Percentiles rank a stretch among this genome's conserved stretches.
phyloP scores from a whole-genome alignment of 2,888 invertebrate species.

The Alviniconcha strummeri region DNA sequence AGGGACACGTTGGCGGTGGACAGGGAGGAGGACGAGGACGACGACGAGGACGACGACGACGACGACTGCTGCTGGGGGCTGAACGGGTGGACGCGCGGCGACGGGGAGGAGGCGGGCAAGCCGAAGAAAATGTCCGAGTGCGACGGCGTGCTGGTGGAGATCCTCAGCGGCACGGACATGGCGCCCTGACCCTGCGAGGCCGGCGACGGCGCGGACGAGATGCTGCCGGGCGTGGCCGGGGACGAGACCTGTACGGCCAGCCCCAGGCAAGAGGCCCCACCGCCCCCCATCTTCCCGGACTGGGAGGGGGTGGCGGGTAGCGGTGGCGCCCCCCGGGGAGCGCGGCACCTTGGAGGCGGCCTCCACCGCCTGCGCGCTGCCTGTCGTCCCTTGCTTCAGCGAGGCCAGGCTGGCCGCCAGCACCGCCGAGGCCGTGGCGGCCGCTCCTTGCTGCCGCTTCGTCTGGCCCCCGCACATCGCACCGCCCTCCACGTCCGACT shows the following conservation, averaged over 20 bases:
- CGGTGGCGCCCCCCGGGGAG: background rate
- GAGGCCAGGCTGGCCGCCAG: slow-evolving; percentile 18
- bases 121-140: slow-evolving; percentile 35
- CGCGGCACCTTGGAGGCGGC: too few species aligned
- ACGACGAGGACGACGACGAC: slow-evolving; percentile 9
- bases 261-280: background rate
- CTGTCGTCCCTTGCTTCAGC: slow-evolving; percentile 5
- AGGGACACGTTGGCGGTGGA: background rate
- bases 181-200: slow-evolving; percentile 10
- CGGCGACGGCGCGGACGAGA: background rate
- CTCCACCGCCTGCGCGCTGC: background rate
- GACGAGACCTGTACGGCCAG: slow-evolving; percentile 23
- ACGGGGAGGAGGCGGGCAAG: slow-evolving; percentile 39
- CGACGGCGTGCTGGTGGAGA: slow-evolving; percentile 27
- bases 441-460: background rate
- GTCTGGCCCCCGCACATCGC: background rate
- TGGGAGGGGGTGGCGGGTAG: background rate
- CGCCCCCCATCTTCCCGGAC: background rate
- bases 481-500: background rate
- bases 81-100: slow-evolving; percentile 34
- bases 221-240: slow-evolving; percentile 16
- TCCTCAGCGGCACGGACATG: background rate
- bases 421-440: slow-evolving; percentile 16
- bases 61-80: slow-evolving; percentile 32
- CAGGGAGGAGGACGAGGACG: background rate